Evolutionary conservation across 2,797 vertebrate genomes (phyloP), one percentile per base, ranked within the genome.

Genomic region (Alectoris magna): DNA sequence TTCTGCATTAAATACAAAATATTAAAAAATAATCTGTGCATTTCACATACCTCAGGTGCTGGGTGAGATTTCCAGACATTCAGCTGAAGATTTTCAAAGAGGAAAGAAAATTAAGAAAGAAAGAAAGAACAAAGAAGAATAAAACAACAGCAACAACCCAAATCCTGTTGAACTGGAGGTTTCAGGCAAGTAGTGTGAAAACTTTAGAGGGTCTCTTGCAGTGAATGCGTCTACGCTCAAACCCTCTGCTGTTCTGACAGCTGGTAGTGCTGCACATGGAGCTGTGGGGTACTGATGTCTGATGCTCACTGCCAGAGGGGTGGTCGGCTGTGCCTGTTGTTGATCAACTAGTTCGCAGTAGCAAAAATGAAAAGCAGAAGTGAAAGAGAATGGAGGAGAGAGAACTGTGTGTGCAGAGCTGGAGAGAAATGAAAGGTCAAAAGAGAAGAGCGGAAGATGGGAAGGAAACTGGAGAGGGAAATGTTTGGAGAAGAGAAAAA

Each of bases 111-210:
- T 18, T 41, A 87, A 10, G 8, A 46, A 69, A 74, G n/a, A 69
- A 63, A 14, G 5, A 44, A 55, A 34, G 34, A 34, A 19, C 1
- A 41, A 63, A 31, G 6, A 29, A 43, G 19, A 64, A 64, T 9
- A 22, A 43, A 79, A 58, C n/a, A 48, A 27, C 4, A 1, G 1
- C 14, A 13, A 31, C 43, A 2, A 0, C 16, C 0, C n/a, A 14
- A 34, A 58, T 58, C 56, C 7, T 12, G 8, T 59, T 2, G 1
- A 31, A 27, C 48, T 51, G 56, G 22, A 44, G 14, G 8, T 76
- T 67, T n/a, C 21, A 60, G 39, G 17, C 14, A 84, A 81, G 44
- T 4, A 13, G 2, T n/a, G 16, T 39, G 56, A 68, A 53, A 91
- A 59, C 11, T 1, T 87, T 23, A 58, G 70, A 89, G 29, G 9